These are phyloP conservation scores for Ariopsis seemanni DNA, from an alignment of 2,113 vertebrate species.

Conservation along the genomic window DNA sequence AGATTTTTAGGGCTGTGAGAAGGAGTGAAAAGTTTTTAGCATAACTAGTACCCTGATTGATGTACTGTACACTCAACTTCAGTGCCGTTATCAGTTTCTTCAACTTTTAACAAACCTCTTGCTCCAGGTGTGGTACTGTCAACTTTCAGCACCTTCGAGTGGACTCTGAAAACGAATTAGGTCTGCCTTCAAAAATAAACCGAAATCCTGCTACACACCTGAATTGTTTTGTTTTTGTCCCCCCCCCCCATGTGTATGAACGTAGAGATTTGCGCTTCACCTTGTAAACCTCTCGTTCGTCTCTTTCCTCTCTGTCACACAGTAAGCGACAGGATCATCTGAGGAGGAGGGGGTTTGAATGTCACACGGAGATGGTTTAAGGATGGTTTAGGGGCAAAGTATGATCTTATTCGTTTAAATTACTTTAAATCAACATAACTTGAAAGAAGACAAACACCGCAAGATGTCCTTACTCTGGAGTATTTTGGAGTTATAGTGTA, in stretches of 20 bases:
- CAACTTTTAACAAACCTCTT: background rate
- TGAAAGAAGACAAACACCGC: background rate
- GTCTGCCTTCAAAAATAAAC: background rate
- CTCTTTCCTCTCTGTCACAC: background rate
- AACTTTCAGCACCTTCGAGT: background rate
- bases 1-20: background rate
- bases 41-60: background rate
- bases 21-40: conserved; percentile 13
- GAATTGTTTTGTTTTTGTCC: background rate
- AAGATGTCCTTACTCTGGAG: background rate
- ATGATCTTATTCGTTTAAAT: background rate
- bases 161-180: background rate
- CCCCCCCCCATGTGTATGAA: background rate
- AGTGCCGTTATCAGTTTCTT: background rate
- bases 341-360: background rate
- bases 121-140: conserved; percentile 1
- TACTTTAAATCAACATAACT: background rate
- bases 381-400: background rate
- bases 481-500: background rate
- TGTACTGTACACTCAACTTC: background rate
- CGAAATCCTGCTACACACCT: background rate
- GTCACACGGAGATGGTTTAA: background rate
- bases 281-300: background rate
- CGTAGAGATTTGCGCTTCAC: background rate
- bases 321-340: background rate